Conservation (phyloP, 2,888 invertebrate genomes). For the Acleris literana region DNA sequence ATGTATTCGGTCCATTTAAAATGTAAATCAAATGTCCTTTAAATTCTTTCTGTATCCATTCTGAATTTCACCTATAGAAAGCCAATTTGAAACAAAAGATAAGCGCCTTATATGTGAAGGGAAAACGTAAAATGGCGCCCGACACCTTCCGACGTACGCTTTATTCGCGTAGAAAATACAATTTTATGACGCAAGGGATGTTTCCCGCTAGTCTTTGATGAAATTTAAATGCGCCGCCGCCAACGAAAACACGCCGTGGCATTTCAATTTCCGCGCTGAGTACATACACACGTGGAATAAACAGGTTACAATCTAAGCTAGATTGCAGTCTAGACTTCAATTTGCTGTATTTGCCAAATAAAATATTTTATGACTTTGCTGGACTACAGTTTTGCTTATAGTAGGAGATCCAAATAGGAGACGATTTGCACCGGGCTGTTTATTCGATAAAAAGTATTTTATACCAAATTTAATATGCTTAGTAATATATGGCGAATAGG, state of each 20-base stretch:
- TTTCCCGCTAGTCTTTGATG: constrained; percentile 55
- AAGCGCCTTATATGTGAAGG: constrained; percentile 14
- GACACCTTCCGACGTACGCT: constrained; percentile 52
- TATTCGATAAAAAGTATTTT: too few relatives aligned
- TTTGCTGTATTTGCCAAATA: constrained; percentile 22
- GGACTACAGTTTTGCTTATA: background rate
- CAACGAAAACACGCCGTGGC: constrained; percentile 54
- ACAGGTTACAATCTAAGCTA: constrained; percentile 29
- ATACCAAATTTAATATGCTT: too few relatives aligned
- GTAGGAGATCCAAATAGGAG: too few relatives aligned
- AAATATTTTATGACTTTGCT: constrained; percentile 8
- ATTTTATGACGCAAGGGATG: constrained; percentile 53
- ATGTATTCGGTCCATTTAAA: background rate
- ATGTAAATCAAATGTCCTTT: background rate
- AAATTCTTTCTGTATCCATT: background rate
- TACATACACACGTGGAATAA: constrained; percentile 35
- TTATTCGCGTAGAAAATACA: constrained; percentile 60
- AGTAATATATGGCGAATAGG: too few relatives aligned
- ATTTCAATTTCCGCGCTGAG: constrained; percentile 59
- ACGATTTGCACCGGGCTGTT: too few relatives aligned
- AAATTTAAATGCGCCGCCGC: constrained; percentile 60
- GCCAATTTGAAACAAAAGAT: constrained; percentile 9
- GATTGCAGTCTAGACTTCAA: constrained; percentile 35
- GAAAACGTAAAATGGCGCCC: constrained; percentile 41
- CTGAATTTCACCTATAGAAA: background rate